Conservation (phyloP, 2,797 vertebrate genomes). For the Erpetoichthys calabaricus region DNA sequence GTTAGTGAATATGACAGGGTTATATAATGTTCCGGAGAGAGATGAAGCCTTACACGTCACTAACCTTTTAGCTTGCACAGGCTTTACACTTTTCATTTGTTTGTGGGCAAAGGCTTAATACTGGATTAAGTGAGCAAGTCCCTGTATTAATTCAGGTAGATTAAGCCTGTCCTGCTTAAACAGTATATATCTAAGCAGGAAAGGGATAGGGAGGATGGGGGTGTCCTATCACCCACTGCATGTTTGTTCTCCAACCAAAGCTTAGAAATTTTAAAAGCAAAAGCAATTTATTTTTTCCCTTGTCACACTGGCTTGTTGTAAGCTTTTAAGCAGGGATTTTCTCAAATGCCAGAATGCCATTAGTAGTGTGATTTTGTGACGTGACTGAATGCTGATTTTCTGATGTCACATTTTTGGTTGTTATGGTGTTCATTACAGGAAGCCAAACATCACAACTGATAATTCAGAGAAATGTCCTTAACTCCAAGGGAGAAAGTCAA, state of each 20-base stretch:
- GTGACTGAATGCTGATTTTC: slow-evolving; percentile 33
- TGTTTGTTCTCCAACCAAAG: slow-evolving; percentile 18
- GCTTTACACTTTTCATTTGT: slow-evolving; percentile 53
- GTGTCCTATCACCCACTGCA: slow-evolving; percentile 12
- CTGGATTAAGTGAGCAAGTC: slow-evolving; percentile 42
- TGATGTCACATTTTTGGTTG: slow-evolving; percentile 40
- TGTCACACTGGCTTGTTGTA: slow-evolving; percentile 42
- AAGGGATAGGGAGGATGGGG: slow-evolving; percentile 28
- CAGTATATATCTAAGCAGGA: slow-evolving; percentile 22
- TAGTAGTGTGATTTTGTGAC: slow-evolving; percentile 41
- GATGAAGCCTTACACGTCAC: slow-evolving; percentile 32
- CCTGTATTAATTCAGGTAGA: slow-evolving; percentile 48
- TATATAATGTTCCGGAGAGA: slow-evolving; percentile 46
- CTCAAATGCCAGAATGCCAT: slow-evolving; percentile 52
- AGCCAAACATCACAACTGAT: slow-evolving; percentile 38
- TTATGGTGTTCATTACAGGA: slow-evolving; percentile 46
- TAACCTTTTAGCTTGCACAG: slow-evolving; percentile 49
- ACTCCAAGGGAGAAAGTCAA: slow-evolving; percentile 54
- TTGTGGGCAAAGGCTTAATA: slow-evolving; percentile 39
- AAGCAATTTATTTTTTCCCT: slow-evolving; percentile 54
- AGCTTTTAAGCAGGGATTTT: slow-evolving; percentile 59
- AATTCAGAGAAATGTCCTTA: slow-evolving; percentile 50
- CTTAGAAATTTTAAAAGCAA: slow-evolving; percentile 44
- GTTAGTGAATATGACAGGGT: slow-evolving; percentile 49
- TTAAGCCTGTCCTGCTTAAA: slow-evolving; percentile 34